Evolutionary conservation across 2,888 invertebrate genomes (phyloP).

Genomic region (Thera obeliscata): DNA sequence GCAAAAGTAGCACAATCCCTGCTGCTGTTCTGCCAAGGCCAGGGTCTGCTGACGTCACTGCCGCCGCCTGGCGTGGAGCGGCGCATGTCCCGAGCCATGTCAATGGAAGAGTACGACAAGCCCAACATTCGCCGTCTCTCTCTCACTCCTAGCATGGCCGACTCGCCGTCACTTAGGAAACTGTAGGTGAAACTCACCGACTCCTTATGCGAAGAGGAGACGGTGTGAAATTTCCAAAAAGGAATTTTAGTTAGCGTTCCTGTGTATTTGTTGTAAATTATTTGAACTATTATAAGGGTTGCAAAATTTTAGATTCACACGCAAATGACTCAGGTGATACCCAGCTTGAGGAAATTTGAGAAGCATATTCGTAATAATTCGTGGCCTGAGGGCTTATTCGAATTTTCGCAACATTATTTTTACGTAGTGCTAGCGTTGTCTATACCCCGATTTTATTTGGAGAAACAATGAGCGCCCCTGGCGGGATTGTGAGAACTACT

Average conservation of each 20-base stretch:
- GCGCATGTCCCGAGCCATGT: conserved; percentile 88
- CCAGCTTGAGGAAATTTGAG: not conserved
- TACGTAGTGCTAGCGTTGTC: no score
- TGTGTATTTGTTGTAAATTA: not conserved
- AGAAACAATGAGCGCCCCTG: no score
- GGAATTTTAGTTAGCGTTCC: not conserved
- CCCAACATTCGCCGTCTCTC: conserved; percentile 91
- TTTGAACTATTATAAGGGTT: not conserved
- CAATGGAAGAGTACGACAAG: conserved; percentile 93
- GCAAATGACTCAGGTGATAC: not conserved
- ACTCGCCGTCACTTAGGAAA: conserved; percentile 70
- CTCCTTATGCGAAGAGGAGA: conserved; percentile 57
- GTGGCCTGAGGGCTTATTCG: no score
- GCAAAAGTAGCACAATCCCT: conserved; percentile 94
- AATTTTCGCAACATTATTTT: no score
- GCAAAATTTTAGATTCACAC: not conserved
- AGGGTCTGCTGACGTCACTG: conserved; percentile 92
- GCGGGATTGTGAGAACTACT: no score
- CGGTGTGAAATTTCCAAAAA: conserved; percentile 40
- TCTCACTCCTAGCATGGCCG: conserved; percentile 77
- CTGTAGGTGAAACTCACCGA: conserved; percentile 58
- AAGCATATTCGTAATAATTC: not conserved
- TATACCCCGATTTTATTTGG: no score
- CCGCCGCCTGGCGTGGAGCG: conserved; percentile 92
- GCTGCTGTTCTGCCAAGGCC: conserved; percentile 94